phyloP scores from a whole-genome alignment of 2,888 invertebrate genomes.

The Apamea sordens region DNA sequence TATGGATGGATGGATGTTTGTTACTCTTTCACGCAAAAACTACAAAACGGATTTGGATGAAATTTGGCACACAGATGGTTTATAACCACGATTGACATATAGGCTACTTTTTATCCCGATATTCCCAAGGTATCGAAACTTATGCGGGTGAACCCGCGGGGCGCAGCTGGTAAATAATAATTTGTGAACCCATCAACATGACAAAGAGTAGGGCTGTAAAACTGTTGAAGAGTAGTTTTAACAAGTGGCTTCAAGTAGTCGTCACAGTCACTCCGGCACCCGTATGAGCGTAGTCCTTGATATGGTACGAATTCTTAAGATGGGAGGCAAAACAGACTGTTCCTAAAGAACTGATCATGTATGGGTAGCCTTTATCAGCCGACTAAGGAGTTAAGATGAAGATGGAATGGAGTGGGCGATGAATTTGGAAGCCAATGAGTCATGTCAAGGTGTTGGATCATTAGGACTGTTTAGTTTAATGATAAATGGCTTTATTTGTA shows the following conservation, averaged over 20 bases:
- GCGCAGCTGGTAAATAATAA: neutral
- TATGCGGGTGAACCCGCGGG: too few relatives aligned
- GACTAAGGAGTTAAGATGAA: conserved; percentile 55
- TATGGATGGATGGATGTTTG: too few relatives aligned
- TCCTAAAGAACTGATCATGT: neutral
- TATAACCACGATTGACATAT: too few relatives aligned
- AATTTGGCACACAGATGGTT: too few relatives aligned
- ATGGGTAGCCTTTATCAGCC: conserved; percentile 3
- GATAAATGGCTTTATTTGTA: conserved; percentile 56
- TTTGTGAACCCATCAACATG: neutral
- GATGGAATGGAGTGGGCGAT: conserved; percentile 66
- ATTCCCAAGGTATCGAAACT: too few relatives aligned
- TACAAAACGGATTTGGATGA: too few relatives aligned
- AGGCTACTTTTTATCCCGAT: too few relatives aligned
- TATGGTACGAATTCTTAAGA: neutral
- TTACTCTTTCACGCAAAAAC: too few relatives aligned
- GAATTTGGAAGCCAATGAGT: conserved; percentile 57
- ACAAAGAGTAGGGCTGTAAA: neutral
- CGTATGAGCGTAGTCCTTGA: neutral
- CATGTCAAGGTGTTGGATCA: conserved; percentile 62
- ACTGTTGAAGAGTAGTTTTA: neutral
- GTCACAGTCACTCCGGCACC: neutral
- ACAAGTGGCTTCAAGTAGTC: neutral
- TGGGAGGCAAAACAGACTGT: neutral
- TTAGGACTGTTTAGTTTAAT: conserved; percentile 48